Evolutionary conservation across 1,140 invertebrate genomes (phyloP).

Genomic region (Chrysomallon squamiferum): DNA sequence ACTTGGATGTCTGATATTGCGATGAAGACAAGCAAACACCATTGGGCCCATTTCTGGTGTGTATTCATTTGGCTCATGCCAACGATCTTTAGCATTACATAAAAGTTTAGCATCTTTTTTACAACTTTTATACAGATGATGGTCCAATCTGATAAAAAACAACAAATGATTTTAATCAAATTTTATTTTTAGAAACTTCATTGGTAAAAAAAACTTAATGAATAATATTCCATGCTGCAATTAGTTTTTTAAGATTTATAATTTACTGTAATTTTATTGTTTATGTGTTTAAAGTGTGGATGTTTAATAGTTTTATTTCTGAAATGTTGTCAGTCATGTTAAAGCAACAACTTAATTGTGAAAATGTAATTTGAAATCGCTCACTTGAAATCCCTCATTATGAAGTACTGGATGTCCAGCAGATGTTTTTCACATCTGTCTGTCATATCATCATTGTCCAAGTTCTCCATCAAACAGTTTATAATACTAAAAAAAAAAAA

Average conservation of each 20-base stretch:
- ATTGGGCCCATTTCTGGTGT: conserved; percentile 78
- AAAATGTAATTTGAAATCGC: too few species aligned
- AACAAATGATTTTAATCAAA: too few species aligned
- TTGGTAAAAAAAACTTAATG: neutral
- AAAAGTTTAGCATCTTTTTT: conserved; percentile 82
- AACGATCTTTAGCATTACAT: conserved; percentile 81
- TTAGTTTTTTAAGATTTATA: too few species aligned
- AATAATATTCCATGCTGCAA: too few species aligned
- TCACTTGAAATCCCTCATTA: conserved; percentile 88
- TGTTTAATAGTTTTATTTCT: too few species aligned
- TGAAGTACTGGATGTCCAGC: conserved; percentile 96
- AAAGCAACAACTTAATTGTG: too few species aligned
- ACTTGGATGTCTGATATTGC: conserved; percentile 66
- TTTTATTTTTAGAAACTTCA: neutral
- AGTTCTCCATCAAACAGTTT: conserved; percentile 90
- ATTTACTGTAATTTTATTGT: too few species aligned
- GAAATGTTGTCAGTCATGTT: too few species aligned
- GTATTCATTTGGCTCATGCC: conserved; percentile 73
- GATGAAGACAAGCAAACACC: conserved; percentile 90
- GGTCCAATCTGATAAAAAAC: conserved; percentile 74
- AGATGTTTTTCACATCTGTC: conserved; percentile 88
- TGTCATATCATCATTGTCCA: conserved; percentile 85
- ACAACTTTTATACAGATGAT: conserved; percentile 86
- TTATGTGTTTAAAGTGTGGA: too few species aligned
- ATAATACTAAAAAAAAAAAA: conserved; percentile 73